Evolutionary conservation across 2,113 vertebrate species (phyloP), one percentile per base, ranked within the genome.

Genomic region (Vidua macroura): DNA sequence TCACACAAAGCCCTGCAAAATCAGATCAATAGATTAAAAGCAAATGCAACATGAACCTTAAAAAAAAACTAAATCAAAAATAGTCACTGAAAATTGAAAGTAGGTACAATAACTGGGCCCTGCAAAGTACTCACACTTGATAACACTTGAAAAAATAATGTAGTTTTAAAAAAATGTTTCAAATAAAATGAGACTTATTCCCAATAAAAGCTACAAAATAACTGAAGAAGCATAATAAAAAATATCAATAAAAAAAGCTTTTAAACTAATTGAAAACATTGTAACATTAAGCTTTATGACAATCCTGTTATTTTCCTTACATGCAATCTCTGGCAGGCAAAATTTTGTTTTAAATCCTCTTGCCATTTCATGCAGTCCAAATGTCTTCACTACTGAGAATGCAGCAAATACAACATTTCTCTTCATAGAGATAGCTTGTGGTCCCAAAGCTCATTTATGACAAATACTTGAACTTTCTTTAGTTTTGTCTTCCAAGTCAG

Each of bases 211-310:
- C 60, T 93, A 82, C 35, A 91, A 95, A 96, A 94, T 91, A 88
- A 86, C 66, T 74, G 46, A 95, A 86, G 73, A 91, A 86, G 18
- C 6, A 33, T 53, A 88, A 73, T 82, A 88, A 90, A 96, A 96
- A 93, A 70, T 20, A 96, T 63, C 74, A 93, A 87, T 86, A 44
- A 86, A 93, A 76, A 94, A 91, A 94, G 63, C 74, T 96, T 96
- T 96, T 95, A 95, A 96, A 94, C 21, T 92, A 95, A 89, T 86
- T 91, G 86, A 93, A 96, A 96, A 96, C 4, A 4, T 72, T 72
- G 31, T 95, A 88, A 88, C 53, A 51, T 83, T 93, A 92, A 91
- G 33, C 78, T 96, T 90, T 95, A 83, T 73, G 41, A 83, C 49
- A 96, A 63, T 52, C 56, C 60, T 39, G 19, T 30, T 66, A 30